Evolutionary conservation across 2,113 vertebrate species (phyloP).

Genomic region (Guaruba guarouba): DNA sequence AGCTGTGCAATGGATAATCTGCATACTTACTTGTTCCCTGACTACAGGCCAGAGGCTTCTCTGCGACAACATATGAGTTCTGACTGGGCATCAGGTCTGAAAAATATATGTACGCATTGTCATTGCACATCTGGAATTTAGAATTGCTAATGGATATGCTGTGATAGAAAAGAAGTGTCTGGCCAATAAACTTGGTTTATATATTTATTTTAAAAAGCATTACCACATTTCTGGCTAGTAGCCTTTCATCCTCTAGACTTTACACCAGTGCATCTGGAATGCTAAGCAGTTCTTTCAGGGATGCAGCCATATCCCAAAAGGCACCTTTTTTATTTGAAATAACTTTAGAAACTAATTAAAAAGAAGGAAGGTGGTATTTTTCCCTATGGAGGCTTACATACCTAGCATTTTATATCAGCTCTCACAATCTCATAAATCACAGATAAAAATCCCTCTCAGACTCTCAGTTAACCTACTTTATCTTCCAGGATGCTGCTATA

Average conservation of each 20-base stretch:
- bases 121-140: constrained; percentile 69
- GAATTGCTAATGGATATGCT: constrained; percentile 65
- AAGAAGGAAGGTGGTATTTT: constrained; percentile 1
- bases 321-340: neutral
- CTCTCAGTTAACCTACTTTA: neutral
- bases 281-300: constrained; percentile 48
- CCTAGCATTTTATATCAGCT: neutral
- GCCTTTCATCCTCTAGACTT: constrained; percentile 56
- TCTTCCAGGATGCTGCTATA: neutral
- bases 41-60: constrained; percentile 41
- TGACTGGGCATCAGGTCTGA: constrained; percentile 48
- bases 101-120: constrained; percentile 39
- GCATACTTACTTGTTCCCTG: constrained; percentile 8
- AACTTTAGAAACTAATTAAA: constrained; percentile 18
- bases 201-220: constrained; percentile 68
- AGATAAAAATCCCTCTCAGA: neutral
- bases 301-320: constrained; percentile 1
- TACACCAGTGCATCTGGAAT: constrained; percentile 64
- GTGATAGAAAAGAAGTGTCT: constrained; percentile 68
- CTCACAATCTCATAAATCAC: neutral
- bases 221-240: constrained; percentile 67
- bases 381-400: neutral
- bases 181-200: constrained; percentile 67
- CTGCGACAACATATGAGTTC: constrained; percentile 33
- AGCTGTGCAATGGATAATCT: constrained; percentile 29